phyloP scores from a whole-genome alignment of 2,888 invertebrate genomes.

The Yponomeuta cagnagella region DNA sequence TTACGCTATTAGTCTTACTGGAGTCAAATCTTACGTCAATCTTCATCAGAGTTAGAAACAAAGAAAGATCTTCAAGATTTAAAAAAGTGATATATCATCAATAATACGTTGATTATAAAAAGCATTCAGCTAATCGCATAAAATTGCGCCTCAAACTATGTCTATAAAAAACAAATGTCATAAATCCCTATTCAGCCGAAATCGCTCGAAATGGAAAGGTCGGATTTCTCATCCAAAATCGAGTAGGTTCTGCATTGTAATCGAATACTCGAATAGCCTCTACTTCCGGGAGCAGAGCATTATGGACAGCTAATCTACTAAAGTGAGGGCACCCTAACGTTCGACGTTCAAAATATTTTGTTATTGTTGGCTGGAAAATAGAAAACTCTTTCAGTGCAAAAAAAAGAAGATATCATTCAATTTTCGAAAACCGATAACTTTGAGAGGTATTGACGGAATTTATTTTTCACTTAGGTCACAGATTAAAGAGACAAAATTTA shows the following conservation, averaged over 20 bases:
- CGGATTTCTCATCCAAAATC: background rate
- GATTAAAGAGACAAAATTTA: too few species aligned
- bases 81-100: too few species aligned
- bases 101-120: too few species aligned
- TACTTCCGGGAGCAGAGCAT: conserved; percentile 39
- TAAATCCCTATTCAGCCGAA: background rate
- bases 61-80: too few species aligned
- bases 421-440: conserved; percentile 7
- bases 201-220: conserved; percentile 1
- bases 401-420: conserved; percentile 13
- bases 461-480: too few species aligned
- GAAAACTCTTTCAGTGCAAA: conserved; percentile 15
- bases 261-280: background rate
- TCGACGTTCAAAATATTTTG: conserved; percentile 24
- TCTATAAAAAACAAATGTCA: too few species aligned
- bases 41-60: too few species aligned
- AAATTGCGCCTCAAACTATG: background rate
- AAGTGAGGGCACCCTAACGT: conserved; percentile 44
- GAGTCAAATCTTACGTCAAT: too few species aligned
- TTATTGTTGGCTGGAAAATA: conserved; percentile 38
- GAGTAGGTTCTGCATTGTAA: background rate
- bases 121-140: too few species aligned
- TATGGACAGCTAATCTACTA: conserved; percentile 49
- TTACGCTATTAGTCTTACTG: too few species aligned
- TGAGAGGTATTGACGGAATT: too few species aligned